Base-by-base conservation (phyloP, 92 coral and sea anemone species). In the Scolanthus callimorphus region DNA sequence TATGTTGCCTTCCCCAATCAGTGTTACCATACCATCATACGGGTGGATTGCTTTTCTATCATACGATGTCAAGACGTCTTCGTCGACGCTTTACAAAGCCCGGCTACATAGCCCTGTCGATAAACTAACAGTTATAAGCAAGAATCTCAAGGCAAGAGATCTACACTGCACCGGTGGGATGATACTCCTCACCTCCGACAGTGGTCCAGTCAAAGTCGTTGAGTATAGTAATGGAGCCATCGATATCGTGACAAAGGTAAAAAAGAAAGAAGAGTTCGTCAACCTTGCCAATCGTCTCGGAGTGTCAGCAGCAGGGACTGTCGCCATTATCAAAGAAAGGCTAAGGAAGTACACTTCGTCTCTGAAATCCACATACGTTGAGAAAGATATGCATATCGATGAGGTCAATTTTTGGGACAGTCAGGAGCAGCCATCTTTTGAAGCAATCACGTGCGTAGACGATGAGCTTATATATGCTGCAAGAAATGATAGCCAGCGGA, bases 381-480 rank as follows among this genome's bases (percentile, higher is more conserved):
- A 55, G 13, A 70, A 39, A 0, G 37, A 51, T 25, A 49, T 51
- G 10, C 28, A 57, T 15, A 24, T 17, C 19, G 85, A 78, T 31
- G 74, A 78, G 38, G 61, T 73, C 29, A 71, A 63, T 41, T 79
- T 73, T 54, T 79, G 70, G 81, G 45, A 73, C 26, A 51, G n/a
- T 1, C 60, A 66, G 49, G 34, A 52, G 39, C 76, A 59, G 20
- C 63, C 70, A n/a, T 24, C 50, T 67, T 73, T 73, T 60, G 81
- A 80, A 25, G 71, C 81, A 20, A 73, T 59, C 60, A 43, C 47
- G 11, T 73, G 81, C 45, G 74, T 31, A 8, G 80, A 65, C 63
- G 48, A 62, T 9, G 71, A 79, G n/a, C 31, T 79, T 29, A 50
- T 79, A 13, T 79, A 57, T 44, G 80, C 86, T 20, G 76, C 80